Base-by-base conservation (phyloP, 1,140 invertebrate species). In the Mactra quadrangularis region DNA sequence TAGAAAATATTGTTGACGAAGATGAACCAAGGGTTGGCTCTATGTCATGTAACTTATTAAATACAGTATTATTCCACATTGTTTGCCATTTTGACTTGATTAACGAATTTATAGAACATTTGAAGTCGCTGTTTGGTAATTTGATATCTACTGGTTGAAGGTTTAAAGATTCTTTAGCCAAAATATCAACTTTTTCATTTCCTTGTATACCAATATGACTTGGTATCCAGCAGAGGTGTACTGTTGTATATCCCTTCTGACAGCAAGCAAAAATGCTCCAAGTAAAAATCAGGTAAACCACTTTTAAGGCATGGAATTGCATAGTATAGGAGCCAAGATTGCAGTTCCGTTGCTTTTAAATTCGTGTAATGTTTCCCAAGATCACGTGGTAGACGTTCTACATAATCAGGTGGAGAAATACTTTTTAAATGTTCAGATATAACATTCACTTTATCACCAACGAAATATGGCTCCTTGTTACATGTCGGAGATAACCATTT, bases 211-310 rank as follows among this genome's bases (percentile, higher is more conserved):
- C n/a, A n/a, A n/a, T n/a, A n/a, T n/a, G n/a, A n/a, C n/a, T n/a
- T n/a, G n/a, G n/a, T n/a, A n/a, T n/a, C n/a, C n/a, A n/a, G n/a
- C n/a, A n/a, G n/a, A n/a, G n/a, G n/a, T n/a, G n/a, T n/a, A n/a
- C n/a, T n/a, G n/a, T n/a, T n/a, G n/a, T n/a, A n/a, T n/a, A 70
- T 79, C 22, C 25, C 82, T n/a, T 86, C 85, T 22, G 78, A 84
- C n/a, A 86, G 38, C 17, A 13, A 82, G 0, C 11, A 1, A 52
- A 85, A 78, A 70, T 85, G 62, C 7, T 66, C 60, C 22, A 85
- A 35, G 53, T 85, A 86, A 29, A 31, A 60, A 15, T 84, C 68
- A 31, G 17, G 2, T n/a, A 86, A 60, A 45, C 82, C 47, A 15
- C 72, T 76, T 15, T 59, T 53, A 15, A 86, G 25, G 74, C 82